These are phyloP conservation scores for Phortica variegata DNA, from an alignment of 1,140 invertebrate species.

Conservation along the genomic window DNA sequence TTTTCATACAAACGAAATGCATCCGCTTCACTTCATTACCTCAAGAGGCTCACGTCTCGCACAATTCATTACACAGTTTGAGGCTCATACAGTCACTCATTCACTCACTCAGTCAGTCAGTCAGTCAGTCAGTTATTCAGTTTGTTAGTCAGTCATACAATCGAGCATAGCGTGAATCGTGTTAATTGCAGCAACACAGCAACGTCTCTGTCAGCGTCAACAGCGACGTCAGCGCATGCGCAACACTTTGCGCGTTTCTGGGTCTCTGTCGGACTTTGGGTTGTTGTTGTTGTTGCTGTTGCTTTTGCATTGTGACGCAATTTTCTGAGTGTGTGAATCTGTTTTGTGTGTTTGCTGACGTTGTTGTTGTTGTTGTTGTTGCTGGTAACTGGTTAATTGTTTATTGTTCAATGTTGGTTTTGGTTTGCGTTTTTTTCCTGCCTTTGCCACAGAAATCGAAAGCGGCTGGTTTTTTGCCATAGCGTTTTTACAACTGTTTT, in stretches of 20 bases:
- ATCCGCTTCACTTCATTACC: too few species aligned
- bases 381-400: too few species aligned
- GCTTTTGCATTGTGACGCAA: constrained; percentile 6
- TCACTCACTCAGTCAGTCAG: too few species aligned
- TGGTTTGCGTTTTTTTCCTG: too few species aligned
- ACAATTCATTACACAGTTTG: too few species aligned
- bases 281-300: background rate
- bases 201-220: constrained; percentile 16
- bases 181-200: background rate
- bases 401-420: too few species aligned
- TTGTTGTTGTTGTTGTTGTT: constrained; percentile 27
- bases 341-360: constrained; percentile 1
- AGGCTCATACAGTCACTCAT: too few species aligned
- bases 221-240: constrained; percentile 28
- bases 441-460: constrained; percentile 14
- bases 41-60: too few species aligned
- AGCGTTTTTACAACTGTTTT: constrained; percentile 4
- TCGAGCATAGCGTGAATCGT: too few species aligned
- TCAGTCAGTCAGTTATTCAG: too few species aligned
- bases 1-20: too few species aligned
- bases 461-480: constrained; percentile 22
- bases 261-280: constrained; percentile 34
- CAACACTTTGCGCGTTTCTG: constrained; percentile 41
- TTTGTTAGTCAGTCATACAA: too few species aligned
- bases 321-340: constrained; percentile 14